These are phyloP conservation scores for Cataglyphis albicans DNA, from an alignment of 2,888 invertebrate species.

Conservation along the genomic window DNA sequence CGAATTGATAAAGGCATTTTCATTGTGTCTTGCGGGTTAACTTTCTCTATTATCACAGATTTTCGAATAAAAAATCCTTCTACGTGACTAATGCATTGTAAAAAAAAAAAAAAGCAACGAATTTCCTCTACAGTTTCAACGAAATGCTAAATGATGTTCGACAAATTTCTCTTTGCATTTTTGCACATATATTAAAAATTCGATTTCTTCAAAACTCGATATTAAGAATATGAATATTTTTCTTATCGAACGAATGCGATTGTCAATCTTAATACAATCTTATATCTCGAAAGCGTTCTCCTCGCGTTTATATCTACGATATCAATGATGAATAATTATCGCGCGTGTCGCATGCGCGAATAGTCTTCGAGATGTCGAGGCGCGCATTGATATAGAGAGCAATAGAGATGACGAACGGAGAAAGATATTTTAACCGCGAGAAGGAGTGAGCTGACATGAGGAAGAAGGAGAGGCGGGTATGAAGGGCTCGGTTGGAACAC, in stretches of 20 bases:
- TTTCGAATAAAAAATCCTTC: too few species aligned
- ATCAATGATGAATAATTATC: conserved; percentile 25
- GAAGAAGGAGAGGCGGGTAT: conserved; percentile 73
- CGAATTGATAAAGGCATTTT: neutral
- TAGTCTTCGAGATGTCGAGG: conserved; percentile 2
- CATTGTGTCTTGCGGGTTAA: too few species aligned
- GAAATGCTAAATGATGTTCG: neutral
- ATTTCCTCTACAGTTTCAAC: too few species aligned
- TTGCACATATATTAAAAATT: neutral
- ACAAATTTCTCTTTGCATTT: neutral
- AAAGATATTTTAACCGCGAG: conserved; percentile 53
- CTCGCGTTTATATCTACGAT: neutral
- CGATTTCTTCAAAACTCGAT: neutral
- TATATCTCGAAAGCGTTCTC: neutral
- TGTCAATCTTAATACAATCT: neutral
- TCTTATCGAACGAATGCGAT: neutral
- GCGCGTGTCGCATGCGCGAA: neutral
- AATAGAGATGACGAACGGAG: conserved; percentile 35
- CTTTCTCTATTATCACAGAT: too few species aligned
- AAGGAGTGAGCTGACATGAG: conserved; percentile 57
- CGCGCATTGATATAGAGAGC: conserved; percentile 29
- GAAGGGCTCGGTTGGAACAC: conserved; percentile 78
- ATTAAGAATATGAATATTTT: neutral
- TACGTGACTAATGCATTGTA: too few species aligned
- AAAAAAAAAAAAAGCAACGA: too few species aligned